A percentile compares a stretch with the other conserved stretches of the same genome.
Evolutionary conservation across 2,113 vertebrate genomes (phyloP).

Genomic region (Carettochelys insculpta): DNA sequence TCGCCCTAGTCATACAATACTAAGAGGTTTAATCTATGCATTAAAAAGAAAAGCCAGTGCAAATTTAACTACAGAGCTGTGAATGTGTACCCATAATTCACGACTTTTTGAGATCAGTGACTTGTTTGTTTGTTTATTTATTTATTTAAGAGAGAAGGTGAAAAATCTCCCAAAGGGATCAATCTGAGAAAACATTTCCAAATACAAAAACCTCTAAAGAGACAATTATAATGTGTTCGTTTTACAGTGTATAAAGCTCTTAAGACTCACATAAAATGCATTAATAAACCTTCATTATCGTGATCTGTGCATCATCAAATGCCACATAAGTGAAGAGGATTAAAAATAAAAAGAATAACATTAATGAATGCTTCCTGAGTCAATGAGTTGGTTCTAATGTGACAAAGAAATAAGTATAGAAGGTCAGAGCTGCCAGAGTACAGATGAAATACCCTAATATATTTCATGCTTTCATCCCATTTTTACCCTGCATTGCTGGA

Average conservation of each 20-base stretch:
- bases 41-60: background rate
- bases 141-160: background rate
- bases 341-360: background rate
- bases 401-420: background rate
- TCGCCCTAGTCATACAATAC: background rate
- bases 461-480: background rate
- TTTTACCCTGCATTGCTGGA: background rate
- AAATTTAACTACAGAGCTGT: background rate
- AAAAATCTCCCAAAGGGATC: background rate
- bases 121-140: background rate
- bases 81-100: background rate
- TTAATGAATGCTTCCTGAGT: background rate
- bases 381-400: background rate
- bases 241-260: background rate
- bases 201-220: background rate
- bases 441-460: fast-evolving
- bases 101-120: background rate
- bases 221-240: background rate
- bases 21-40: background rate
- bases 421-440: background rate
- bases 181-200: background rate
- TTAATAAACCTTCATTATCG: background rate
- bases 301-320: slow-evolving; percentile 8
- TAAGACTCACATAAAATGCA: background rate
- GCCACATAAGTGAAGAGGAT: background rate